phyloP scores from a whole-genome alignment of 1,140 invertebrate species.

The Danaus plexippus region DNA sequence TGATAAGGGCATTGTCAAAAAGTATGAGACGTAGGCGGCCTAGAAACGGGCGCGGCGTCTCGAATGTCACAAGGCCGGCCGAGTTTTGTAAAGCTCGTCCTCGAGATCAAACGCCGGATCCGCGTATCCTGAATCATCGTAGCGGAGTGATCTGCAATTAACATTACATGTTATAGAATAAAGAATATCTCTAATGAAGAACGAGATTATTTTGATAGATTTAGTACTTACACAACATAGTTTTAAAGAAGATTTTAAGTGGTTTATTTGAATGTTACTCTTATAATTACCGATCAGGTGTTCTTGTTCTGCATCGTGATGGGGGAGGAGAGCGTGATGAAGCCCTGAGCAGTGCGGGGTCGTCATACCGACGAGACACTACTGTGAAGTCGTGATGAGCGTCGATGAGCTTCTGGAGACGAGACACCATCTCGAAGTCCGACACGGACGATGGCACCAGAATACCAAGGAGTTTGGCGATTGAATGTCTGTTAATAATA shows the following conservation, averaged over 20 bases:
- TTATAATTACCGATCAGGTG: slow-evolving; percentile 65
- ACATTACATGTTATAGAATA: not conserved
- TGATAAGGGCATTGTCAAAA: too few species aligned
- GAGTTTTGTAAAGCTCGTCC: slow-evolving; percentile 71
- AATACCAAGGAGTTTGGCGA: slow-evolving; percentile 73
- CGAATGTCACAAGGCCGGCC: slow-evolving; percentile 61
- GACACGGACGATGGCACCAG: slow-evolving; percentile 78
- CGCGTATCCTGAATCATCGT: slow-evolving; percentile 75
- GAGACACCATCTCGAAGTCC: slow-evolving; percentile 83
- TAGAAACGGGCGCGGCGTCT: slow-evolving; percentile 59
- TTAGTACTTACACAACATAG: not conserved
- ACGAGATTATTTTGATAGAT: not conserved
- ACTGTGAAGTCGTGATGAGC: slow-evolving; percentile 84
- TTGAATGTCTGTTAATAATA: slow-evolving; percentile 50
- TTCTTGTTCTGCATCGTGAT: slow-evolving; percentile 70
- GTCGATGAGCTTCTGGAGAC: slow-evolving; percentile 82
- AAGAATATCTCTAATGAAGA: not conserved
- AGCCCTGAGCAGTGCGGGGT: slow-evolving; percentile 72
- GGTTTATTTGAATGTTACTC: not conserved
- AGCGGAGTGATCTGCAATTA: slow-evolving; percentile 65
- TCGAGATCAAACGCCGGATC: slow-evolving; percentile 73
- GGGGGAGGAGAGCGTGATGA: slow-evolving; percentile 70
- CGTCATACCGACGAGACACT: slow-evolving; percentile 80
- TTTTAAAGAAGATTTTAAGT: not conserved
- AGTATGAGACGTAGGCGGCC: slow-evolving; percentile 8